Percentiles rank a stretch among this genome's conserved stretches.
phyloP scores from a whole-genome alignment of 1,140 invertebrate species.

The Drosophila kikkawai region DNA sequence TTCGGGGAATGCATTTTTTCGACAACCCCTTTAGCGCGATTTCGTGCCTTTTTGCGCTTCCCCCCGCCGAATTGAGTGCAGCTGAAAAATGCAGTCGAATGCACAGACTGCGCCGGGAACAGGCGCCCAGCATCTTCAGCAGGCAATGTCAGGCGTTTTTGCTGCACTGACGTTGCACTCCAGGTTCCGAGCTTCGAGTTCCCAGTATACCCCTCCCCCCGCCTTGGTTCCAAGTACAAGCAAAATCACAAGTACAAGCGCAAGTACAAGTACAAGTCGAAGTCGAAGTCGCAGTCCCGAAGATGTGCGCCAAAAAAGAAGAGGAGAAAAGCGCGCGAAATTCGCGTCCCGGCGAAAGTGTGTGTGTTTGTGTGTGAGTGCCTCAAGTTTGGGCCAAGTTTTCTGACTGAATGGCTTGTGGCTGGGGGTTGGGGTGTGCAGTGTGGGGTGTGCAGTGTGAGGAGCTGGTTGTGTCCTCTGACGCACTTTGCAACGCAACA shows the following conservation, averaged over 20 bases:
- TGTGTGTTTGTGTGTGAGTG: constrained; percentile 37
- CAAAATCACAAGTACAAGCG: constrained; percentile 17
- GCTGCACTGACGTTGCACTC: constrained; percentile 59
- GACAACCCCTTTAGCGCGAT: constrained; percentile 40
- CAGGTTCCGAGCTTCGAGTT: constrained; percentile 31
- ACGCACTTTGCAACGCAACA: constrained; percentile 53
- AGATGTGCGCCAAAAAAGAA: constrained; percentile 68
- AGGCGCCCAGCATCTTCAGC: constrained; percentile 71
- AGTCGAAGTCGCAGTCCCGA: constrained; percentile 52
- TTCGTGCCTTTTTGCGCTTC: constrained; percentile 21
- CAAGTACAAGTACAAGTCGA: constrained; percentile 52
- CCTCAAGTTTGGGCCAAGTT: constrained; percentile 65
- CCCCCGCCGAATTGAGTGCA: constrained; percentile 28
- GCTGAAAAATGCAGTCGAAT: constrained; percentile 77
- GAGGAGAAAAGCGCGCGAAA: constrained; percentile 74
- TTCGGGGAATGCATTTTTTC: constrained; percentile 50
- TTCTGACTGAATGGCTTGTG: constrained; percentile 61
- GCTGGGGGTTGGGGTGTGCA: constrained; percentile 3
- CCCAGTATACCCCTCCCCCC: background rate
- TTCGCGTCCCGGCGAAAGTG: constrained; percentile 48
- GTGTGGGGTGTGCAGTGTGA: background rate
- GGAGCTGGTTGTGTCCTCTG: constrained; percentile 15
- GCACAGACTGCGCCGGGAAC: constrained; percentile 67
- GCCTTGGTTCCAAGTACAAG: constrained; percentile 21
- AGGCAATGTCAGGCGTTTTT: constrained; percentile 26